Evolutionary conservation across 2,888 invertebrate genomes (phyloP), one percentile per base, ranked within the genome.

Genomic region (Ophion ellenae): DNA sequence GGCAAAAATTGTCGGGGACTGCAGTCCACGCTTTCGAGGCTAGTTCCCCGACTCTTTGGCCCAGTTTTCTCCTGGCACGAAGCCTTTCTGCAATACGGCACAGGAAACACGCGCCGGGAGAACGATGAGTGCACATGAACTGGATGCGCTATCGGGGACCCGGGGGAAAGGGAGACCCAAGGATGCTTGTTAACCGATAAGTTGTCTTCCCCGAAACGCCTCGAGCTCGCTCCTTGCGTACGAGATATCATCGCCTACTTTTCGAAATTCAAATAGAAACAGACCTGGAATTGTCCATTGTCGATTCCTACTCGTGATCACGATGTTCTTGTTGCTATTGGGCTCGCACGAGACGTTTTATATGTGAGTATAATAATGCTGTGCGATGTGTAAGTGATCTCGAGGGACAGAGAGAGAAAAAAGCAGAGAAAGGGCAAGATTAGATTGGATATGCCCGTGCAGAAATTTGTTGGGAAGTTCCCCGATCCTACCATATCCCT

Each of bases 1-100:
- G 45, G 20, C 59, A 75, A 40, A 74, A 81, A 74, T 53, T 14
- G 53, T 53, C 53, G 17, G 53, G 3, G 53, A 53, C 53, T 57
- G 61, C 63, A 61, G 73, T 73, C 32, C 53, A 74, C 20, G 75
- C 17, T n/a, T 61, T 76, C 32, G 59, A 32, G 59, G 11, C 53
- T 45, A 59, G 24, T 83, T 63, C 61, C 71, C 66, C 59, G 9
- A 20, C 67, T 73, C 24, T 73, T 76, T 40, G 73, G 64, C 66
- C 69, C 32, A 78, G 57, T 57, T 75, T 73, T 67, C 47, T 67
- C 32, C 64, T 64, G 64, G 64, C 64, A 64, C 28, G 64, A 28
- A 28, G 32, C 28, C 64, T 64, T 32, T 32, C 64, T 32, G 64
- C 64, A 64, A 64, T 64, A 64, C 64, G 40, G 70, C 40, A 40